Evolutionary conservation across 2,888 invertebrate genomes (phyloP).

Genomic region (Plebejus argus): DNA sequence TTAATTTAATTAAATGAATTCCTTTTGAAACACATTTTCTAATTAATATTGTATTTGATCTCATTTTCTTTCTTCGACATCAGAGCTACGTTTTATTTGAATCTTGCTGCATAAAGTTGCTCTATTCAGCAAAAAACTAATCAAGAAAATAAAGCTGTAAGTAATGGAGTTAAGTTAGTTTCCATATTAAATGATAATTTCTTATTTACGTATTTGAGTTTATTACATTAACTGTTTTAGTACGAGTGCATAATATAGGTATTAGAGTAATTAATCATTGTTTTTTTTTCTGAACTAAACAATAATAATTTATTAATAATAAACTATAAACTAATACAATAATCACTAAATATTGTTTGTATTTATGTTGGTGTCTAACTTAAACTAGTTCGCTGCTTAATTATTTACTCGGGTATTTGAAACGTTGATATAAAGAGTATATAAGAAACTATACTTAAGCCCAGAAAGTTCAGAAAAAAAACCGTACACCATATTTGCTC

Average conservation of each 20-base stretch:
- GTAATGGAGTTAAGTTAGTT: not conserved
- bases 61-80: conserved; percentile 13
- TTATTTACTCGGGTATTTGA: no score
- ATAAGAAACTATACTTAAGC: no score
- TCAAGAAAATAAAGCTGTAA: conserved; percentile 8
- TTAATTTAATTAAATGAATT: not conserved
- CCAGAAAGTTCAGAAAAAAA: not conserved
- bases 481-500: not conserved
- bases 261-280: no score
- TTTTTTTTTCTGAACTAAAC: no score
- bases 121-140: conserved; percentile 8
- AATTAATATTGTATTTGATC: conserved; percentile 18
- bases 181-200: not conserved
- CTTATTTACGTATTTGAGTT: not conserved
- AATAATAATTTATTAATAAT: no score
- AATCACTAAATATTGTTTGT: no score
- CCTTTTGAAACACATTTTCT: not conserved
- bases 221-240: not conserved
- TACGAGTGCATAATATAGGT: no score
- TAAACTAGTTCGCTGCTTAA: no score
- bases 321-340: no score
- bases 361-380: no score
- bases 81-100: not conserved
- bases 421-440: no score
- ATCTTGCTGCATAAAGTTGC: not conserved